Percentiles rank a stretch among this genome's conserved stretches.
Evolutionary conservation across 2,113 vertebrate species (phyloP).

Genomic region (Hemicordylus capensis): DNA sequence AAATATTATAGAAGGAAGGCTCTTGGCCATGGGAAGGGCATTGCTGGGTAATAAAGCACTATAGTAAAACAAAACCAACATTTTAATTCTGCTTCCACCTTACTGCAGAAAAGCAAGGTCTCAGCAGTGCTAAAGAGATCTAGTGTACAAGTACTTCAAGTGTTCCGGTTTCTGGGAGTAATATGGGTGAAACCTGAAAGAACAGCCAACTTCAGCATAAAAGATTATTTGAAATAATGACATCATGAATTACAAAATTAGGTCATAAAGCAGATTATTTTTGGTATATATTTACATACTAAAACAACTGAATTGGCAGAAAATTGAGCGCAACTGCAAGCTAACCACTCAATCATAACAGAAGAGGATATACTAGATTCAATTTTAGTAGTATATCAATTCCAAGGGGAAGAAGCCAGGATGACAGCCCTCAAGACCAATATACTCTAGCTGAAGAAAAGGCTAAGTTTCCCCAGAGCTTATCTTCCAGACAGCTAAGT

Average conservation of each 20-base stretch:
- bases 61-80: no score
- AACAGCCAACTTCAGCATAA: conserved; percentile 9
- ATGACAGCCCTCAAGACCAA: not conserved
- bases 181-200: not conserved
- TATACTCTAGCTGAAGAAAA: not conserved
- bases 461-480: not conserved
- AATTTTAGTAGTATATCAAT: not conserved
- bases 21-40: no score
- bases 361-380: not conserved
- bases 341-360: not conserved
- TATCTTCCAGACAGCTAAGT: not conserved
- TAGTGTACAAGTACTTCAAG: not conserved
- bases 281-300: not conserved
- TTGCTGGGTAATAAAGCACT: no score
- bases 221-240: not conserved
- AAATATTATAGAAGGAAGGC: no score
- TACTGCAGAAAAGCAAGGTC: no score
- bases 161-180: not conserved
- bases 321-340: not conserved
- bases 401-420: not conserved
- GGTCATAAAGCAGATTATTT: not conserved
- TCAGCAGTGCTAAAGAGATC: no score
- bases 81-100: no score
- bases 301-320: conserved; percentile 1
- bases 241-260: not conserved